Evolutionary conservation across 2,888 invertebrate genomes (phyloP).

Genomic region (Dinocampus coccinellae): DNA sequence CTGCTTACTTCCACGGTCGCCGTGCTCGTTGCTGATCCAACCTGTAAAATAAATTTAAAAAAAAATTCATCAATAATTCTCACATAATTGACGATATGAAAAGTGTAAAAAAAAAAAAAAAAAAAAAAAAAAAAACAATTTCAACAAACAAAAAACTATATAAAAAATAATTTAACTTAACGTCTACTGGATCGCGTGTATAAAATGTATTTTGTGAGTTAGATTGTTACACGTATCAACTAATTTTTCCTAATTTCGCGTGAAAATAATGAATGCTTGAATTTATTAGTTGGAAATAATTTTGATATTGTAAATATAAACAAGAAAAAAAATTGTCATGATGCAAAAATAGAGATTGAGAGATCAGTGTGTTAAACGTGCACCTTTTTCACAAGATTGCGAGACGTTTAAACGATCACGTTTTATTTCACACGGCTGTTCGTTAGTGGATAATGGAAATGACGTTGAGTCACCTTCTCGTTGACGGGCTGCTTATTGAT

Average conservation of each 20-base stretch:
- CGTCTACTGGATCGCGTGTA: not conserved
- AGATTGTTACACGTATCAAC: not conserved
- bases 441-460: constrained; percentile 47
- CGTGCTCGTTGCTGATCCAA: constrained; percentile 64
- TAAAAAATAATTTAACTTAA: not conserved
- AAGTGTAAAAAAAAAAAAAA: not conserved
- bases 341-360: not conserved
- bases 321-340: not conserved
- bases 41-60: constrained; percentile 47
- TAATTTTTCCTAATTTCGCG: not conserved
- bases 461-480: constrained; percentile 61
- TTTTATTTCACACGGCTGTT: constrained; percentile 44
- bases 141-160: not conserved
- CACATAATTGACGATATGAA: not conserved
- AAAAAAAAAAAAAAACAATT: not conserved
- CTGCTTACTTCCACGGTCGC: constrained; percentile 79
- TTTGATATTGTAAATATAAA: not conserved
- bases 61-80: constrained; percentile 2
- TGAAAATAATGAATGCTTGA: not conserved
- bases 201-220: not conserved
- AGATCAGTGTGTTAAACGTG: constrained; percentile 43
- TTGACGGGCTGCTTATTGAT: constrained; percentile 61
- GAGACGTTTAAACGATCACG: constrained; percentile 22
- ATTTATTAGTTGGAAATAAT: not conserved
- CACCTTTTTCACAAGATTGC: constrained; percentile 45